Percentiles rank a stretch among this genome's conserved stretches.
These are phyloP conservation scores for Hippocampus abdominalis DNA, from an alignment of 2,113 vertebrate genomes.

Conservation along the genomic window DNA sequence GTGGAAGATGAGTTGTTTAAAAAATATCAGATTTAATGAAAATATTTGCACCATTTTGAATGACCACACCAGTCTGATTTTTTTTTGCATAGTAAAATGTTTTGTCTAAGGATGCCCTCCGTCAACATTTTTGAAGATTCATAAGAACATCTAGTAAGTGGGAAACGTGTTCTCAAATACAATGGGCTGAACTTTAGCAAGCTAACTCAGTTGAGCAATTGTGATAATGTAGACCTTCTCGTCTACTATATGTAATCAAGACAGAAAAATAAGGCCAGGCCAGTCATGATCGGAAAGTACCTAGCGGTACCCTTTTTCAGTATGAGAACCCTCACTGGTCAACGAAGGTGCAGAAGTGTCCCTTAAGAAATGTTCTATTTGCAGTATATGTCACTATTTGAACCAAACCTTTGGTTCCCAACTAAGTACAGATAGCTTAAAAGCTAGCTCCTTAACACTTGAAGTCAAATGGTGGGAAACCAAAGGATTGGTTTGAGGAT, in stretches of 20 bases:
- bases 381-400: constrained; percentile 35
- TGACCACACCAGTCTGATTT: not conserved
- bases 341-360: constrained; percentile 5
- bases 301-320: not conserved
- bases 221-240: not conserved
- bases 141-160: not conserved
- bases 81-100: not conserved
- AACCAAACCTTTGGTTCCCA: constrained; percentile 74
- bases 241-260: not conserved
- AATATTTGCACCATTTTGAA: not conserved
- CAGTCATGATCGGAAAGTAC: not conserved
- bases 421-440: not conserved
- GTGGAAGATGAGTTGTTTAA: constrained; percentile 16
- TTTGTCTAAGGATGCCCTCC: not conserved
- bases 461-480: constrained; percentile 44
- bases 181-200: not conserved
- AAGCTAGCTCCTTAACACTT: constrained; percentile 3
- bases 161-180: not conserved
- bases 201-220: not conserved
- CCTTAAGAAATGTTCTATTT: constrained; percentile 21
- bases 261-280: not conserved
- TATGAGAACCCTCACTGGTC: not conserved
- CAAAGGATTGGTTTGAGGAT: constrained; percentile 71
- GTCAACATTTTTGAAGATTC: not conserved
- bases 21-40: not conserved